Conservation (phyloP, 2,113 vertebrate species). For the Triplophysa rosa region DNA sequence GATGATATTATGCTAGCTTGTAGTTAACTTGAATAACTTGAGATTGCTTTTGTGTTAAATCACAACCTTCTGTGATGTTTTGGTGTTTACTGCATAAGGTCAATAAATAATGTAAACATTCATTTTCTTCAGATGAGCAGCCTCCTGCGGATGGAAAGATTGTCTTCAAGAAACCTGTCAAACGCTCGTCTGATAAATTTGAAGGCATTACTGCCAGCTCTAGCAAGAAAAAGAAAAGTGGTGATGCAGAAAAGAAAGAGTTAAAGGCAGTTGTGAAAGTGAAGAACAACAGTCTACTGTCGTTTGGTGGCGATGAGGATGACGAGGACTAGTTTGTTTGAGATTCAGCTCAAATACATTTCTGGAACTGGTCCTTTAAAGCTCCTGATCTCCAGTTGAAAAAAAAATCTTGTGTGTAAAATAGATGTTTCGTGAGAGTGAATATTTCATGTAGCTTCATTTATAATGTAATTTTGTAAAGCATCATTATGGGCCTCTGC, state of each 20-base stretch:
- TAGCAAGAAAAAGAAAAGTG: conserved; percentile 82
- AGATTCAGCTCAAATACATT: neutral
- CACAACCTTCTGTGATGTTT: neutral
- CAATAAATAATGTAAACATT: neutral
- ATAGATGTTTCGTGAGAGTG: conserved; percentile 10
- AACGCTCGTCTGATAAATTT: conserved; percentile 83
- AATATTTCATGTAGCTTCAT: conserved; percentile 5
- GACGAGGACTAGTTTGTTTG: conserved; percentile 63
- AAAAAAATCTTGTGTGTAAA: conserved; percentile 2
- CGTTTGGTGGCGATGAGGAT: conserved; percentile 88
- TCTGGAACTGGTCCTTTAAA: neutral
- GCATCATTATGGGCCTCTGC: conserved; percentile 21
- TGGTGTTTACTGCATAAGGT: neutral
- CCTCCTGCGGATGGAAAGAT: conserved; percentile 86
- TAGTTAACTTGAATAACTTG: neutral
- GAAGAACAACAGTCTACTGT: conserved; percentile 92
- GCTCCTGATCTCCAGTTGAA: neutral
- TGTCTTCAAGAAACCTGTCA: conserved; percentile 89
- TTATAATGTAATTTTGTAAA: conserved; percentile 20
- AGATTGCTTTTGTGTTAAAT: neutral
- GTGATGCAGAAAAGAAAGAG: conserved; percentile 63
- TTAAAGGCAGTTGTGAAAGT: conserved; percentile 81
- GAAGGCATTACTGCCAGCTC: conserved; percentile 87
- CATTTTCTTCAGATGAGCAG: conserved; percentile 74
- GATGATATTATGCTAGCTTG: neutral